Conservation (phyloP, 2,888 invertebrate species). For the Biston stratarius region DNA sequence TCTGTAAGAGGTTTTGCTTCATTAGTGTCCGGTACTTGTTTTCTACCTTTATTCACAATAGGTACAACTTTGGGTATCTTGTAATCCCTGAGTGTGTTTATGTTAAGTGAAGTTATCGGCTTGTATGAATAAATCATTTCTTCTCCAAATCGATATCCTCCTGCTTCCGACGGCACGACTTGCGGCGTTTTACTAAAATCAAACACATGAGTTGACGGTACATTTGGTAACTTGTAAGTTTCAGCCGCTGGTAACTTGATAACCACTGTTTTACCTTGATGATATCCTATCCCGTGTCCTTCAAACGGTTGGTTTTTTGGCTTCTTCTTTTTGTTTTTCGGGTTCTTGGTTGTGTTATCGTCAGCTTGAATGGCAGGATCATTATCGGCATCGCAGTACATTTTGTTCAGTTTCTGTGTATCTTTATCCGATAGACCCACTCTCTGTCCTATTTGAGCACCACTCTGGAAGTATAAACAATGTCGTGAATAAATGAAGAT, state of each 20-base stretch:
- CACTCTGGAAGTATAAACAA: conserved; percentile 61
- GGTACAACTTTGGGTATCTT: conserved; percentile 27
- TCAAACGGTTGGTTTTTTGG: conserved; percentile 76
- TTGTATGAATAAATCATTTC: conserved; percentile 58
- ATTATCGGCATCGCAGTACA: conserved; percentile 84
- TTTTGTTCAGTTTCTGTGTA: conserved; percentile 83
- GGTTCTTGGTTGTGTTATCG: conserved; percentile 61
- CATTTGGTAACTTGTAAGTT: conserved; percentile 65
- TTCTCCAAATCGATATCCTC: conserved; percentile 65
- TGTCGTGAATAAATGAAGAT: conserved; percentile 1
- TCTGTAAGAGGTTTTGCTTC: conserved; percentile 12
- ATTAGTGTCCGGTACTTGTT: conserved; percentile 9
- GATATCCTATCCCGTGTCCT: conserved; percentile 80
- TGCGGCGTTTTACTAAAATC: conserved; percentile 80
- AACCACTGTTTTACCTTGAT: conserved; percentile 82
- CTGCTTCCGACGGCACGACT: conserved; percentile 67
- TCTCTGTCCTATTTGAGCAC: conserved; percentile 86
- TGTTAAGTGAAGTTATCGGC: conserved; percentile 27
- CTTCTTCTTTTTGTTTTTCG: conserved; percentile 66
- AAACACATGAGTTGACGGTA: conserved; percentile 70
- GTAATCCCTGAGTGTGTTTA: conserved; percentile 38
- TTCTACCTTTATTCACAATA: conserved; percentile 13
- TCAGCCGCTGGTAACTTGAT: conserved; percentile 75
- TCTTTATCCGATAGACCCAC: conserved; percentile 86
- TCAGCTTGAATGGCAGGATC: conserved; percentile 56